phyloP scores from a whole-genome alignment of 2,797 vertebrate genomes.

The Hydrophis major region DNA sequence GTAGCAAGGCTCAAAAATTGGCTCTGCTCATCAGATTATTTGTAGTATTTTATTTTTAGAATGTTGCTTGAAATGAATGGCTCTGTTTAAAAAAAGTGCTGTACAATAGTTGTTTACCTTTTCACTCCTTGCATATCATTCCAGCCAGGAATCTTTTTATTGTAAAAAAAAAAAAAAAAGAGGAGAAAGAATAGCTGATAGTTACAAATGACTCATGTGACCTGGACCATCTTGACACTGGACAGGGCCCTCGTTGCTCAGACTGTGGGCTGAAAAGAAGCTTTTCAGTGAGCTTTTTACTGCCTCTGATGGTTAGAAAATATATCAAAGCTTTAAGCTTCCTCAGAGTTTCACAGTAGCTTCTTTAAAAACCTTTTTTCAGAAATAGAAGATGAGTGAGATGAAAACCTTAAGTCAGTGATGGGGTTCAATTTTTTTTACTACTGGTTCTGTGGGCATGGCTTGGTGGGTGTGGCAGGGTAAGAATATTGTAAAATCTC shows the following conservation, averaged over 20 bases:
- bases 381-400: neutral
- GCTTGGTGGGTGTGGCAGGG: too few relatives aligned
- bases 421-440: too few relatives aligned
- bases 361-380: neutral
- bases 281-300: too few relatives aligned
- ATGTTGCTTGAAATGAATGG: constrained; percentile 42
- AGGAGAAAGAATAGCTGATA: neutral
- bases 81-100: constrained; percentile 42
- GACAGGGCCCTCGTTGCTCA: neutral
- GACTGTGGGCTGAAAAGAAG: neutral
- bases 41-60: constrained; percentile 60
- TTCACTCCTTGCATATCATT: constrained; percentile 48
- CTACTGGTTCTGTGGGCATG: too few relatives aligned
- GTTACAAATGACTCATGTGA: rapidly evolving
- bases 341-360: neutral
- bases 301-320: neutral
- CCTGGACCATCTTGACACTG: neutral
- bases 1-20: constrained; percentile 39
- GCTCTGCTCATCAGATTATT: constrained; percentile 48
- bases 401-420: neutral
- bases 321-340: neutral
- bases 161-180: neutral
- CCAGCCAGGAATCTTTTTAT: constrained; percentile 23
- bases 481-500: too few relatives aligned
- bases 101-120: constrained; percentile 36